Evolutionary conservation across 2,888 invertebrate genomes (phyloP).

Genomic region (Helobdella robusta): DNA sequence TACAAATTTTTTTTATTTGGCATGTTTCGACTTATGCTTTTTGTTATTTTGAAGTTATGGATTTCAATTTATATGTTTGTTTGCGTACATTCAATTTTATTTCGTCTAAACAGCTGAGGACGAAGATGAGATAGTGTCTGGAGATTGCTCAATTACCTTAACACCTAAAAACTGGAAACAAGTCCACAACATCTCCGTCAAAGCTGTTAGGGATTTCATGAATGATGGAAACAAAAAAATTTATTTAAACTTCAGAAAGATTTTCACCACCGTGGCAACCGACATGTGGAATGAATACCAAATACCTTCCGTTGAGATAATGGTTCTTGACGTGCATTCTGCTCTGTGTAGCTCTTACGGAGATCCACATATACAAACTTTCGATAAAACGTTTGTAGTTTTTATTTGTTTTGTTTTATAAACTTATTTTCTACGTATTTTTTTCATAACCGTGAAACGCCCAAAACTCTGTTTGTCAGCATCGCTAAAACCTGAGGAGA

Average conservation of each 20-base stretch:
- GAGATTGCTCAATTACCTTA: slow-evolving; percentile 34
- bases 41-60: neutral
- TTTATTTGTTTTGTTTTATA: no score
- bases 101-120: neutral
- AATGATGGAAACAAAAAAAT: slow-evolving; percentile 33
- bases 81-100: no score
- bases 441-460: no score
- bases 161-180: slow-evolving; percentile 32
- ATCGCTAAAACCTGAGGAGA: no score
- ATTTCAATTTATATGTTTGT: no score
- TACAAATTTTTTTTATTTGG: no score
- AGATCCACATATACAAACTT: slow-evolving; percentile 33
- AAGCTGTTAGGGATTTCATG: slow-evolving; percentile 34
- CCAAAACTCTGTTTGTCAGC: no score
- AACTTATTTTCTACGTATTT: no score
- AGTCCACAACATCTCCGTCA: slow-evolving; percentile 31
- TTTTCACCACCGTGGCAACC: slow-evolving; percentile 31
- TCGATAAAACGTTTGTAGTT: slow-evolving; percentile 32
- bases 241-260: slow-evolving; percentile 30
- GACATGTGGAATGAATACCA: slow-evolving; percentile 33
- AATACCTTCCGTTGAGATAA: slow-evolving; percentile 31
- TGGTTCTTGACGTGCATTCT: slow-evolving; percentile 28
- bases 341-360: slow-evolving; percentile 33
- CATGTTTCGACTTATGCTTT: neutral
- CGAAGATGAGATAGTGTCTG: slow-evolving; percentile 32